Evolutionary conservation across 2,113 vertebrate genomes (phyloP), one percentile per base, ranked within the genome.

Genomic region (Turnix velox): DNA sequence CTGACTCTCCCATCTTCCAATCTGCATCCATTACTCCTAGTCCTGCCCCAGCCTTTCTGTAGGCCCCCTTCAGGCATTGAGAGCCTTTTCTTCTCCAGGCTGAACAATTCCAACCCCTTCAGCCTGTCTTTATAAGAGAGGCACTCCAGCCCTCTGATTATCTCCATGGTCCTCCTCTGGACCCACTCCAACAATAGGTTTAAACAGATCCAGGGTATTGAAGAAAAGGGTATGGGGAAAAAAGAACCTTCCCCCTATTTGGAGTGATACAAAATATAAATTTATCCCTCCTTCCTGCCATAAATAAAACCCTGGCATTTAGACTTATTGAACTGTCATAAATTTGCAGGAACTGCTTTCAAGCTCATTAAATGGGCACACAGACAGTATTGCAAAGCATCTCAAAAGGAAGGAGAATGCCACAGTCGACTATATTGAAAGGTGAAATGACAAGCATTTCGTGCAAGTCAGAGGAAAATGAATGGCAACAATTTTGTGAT

Each of bases 361-460:
- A 96, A 93, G 90, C 91, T 96, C 96, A 96, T 96, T 96, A 95
- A 96, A 96, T 75, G 81, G 73, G 83, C 91, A 95, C 87, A 61
- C 76, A 83, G 87, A 94, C 87, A 91, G 86, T 84, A 94, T 37
- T 91, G 91, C 90, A 96, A 91, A 95, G 82, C 90, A 90, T 92
- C 93, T 93, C 88, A 39, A 77, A 96, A 85, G 12, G 79, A 88
- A 91, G 88, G 67, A 88, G 82, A 91, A 95, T 45, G 76, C 95
- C 81, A 82, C 25, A 94, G 94, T 66, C 7, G 62, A 81, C 90
- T 94, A 54, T 94, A 94, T 8, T 48, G 89, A 95, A 92, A 95
- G 93, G 92, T 69, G 17, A 94, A 95, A 96, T 90, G 95, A 95
- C 89, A 91, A 45, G 86, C 88, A 94, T 95, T 97, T 94, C 93